Percentiles rank a stretch among this genome's conserved stretches.
These are phyloP conservation scores for Graptemys geographica DNA, from an alignment of 2,797 vertebrate species.

Conservation along the genomic window DNA sequence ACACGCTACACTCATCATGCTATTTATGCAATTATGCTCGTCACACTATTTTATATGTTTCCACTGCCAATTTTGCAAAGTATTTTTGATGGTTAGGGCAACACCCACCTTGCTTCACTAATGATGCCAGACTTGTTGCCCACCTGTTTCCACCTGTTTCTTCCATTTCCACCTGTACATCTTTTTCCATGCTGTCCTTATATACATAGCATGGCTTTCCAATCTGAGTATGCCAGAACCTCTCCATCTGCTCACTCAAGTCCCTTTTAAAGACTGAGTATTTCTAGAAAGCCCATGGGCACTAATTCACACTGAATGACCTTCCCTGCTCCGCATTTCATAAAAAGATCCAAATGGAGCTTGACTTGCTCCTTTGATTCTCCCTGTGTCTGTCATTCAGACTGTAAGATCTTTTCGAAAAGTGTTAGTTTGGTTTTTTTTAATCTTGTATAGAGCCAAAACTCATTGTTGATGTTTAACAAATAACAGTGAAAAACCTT, in stretches of 20 bases:
- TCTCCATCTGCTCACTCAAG: not conserved
- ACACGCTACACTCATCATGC: not conserved
- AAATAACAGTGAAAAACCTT: not conserved
- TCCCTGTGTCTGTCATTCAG: accelerated
- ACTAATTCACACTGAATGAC: not conserved
- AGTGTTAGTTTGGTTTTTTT: not conserved
- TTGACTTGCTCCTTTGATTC: not conserved
- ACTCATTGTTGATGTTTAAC: accelerated
- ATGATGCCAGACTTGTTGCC: not conserved
- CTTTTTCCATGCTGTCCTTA: not conserved
- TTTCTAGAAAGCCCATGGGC: conserved; percentile 9
- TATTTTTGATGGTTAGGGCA: not conserved
- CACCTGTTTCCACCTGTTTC: not conserved
- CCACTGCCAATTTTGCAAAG: not conserved
- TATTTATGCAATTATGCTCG: not conserved
- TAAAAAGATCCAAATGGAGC: not conserved
- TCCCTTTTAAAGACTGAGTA: not conserved
- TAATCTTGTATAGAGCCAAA: not conserved
- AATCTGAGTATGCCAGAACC: not conserved
- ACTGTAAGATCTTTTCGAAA: not conserved
- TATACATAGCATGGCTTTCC: not conserved
- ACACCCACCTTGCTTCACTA: not conserved
- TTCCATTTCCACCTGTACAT: not conserved
- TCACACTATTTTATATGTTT: not conserved
- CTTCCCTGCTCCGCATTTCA: not conserved